These are phyloP conservation scores for Phylloscopus trochilus DNA, from an alignment of 2,113 vertebrate genomes.

Conservation along the genomic window DNA sequence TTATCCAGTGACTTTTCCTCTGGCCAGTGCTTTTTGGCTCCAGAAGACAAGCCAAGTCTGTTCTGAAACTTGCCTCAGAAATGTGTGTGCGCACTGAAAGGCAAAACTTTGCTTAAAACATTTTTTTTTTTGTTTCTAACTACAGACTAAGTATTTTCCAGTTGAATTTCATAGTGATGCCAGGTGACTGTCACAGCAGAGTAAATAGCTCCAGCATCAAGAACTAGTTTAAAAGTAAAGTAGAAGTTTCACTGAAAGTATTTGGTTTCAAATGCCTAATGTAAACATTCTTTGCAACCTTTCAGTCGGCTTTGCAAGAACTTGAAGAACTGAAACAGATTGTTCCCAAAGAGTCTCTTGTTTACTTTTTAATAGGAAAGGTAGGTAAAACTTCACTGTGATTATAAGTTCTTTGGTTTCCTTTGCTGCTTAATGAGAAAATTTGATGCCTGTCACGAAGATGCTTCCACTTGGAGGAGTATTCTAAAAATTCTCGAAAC, in stretches of 20 bases:
- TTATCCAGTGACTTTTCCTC: neutral
- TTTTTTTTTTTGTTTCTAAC: neutral
- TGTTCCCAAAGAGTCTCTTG: slow-evolving; percentile 98
- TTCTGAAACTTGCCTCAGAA: neutral
- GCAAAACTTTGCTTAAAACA: neutral
- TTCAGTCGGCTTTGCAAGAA: slow-evolving; percentile 96
- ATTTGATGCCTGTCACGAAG: neutral
- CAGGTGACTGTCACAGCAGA: neutral
- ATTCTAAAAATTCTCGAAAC: neutral
- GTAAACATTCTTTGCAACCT: neutral
- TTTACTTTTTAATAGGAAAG: slow-evolving; percentile 99
- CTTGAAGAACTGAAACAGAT: slow-evolving; percentile 98
- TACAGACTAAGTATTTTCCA: neutral
- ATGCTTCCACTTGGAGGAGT: neutral
- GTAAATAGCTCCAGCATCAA: neutral
- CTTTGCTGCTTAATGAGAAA: neutral
- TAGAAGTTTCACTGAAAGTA: neutral
- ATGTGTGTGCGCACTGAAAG: neutral
- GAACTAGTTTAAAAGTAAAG: neutral
- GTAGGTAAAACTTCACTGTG: slow-evolving; percentile 68
- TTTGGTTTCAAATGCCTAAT: neutral
- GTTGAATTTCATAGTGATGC: neutral
- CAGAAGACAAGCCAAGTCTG: neutral
- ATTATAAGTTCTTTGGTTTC: neutral
- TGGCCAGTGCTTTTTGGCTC: neutral